Conservation (phyloP, 2,113 vertebrate species). For the Syngnathus floridae region DNA sequence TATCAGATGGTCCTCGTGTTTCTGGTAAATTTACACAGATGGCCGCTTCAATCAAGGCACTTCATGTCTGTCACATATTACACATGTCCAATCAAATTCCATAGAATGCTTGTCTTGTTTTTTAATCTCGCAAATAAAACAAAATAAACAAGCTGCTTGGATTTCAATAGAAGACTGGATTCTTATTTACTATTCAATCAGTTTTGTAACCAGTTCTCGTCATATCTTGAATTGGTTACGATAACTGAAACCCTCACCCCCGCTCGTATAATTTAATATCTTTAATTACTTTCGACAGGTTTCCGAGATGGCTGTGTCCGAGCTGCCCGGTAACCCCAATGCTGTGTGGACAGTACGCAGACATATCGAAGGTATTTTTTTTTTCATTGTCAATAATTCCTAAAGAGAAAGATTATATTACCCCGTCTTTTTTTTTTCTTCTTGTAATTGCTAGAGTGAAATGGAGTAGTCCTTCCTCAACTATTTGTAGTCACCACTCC, state of each 20-base stretch:
- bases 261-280: not conserved
- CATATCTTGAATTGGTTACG: not conserved
- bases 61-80: not conserved
- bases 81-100: not conserved
- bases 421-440: not conserved
- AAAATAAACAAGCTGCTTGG: not conserved
- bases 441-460: too few species aligned
- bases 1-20: not conserved
- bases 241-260: not conserved
- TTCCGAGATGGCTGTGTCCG: slow-evolving; percentile 98
- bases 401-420: not conserved
- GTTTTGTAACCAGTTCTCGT: not conserved
- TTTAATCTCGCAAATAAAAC: not conserved
- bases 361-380: slow-evolving; percentile 85
- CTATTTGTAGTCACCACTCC: not conserved
- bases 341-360: slow-evolving; percentile 97
- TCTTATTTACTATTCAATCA: not conserved
- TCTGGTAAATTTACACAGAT: not conserved
- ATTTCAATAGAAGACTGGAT: not conserved
- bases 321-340: slow-evolving; percentile 97
- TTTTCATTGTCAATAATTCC: not conserved
- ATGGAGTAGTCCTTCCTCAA: not conserved
- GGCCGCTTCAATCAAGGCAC: not conserved
- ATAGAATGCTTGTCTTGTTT: not conserved
- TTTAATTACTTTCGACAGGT: slow-evolving; percentile 69